A percentile compares a stretch with the other conserved stretches of the same genome.
phyloP scores from a whole-genome alignment of 2,113 vertebrate species.

The Myanophis thanlyinensis region DNA sequence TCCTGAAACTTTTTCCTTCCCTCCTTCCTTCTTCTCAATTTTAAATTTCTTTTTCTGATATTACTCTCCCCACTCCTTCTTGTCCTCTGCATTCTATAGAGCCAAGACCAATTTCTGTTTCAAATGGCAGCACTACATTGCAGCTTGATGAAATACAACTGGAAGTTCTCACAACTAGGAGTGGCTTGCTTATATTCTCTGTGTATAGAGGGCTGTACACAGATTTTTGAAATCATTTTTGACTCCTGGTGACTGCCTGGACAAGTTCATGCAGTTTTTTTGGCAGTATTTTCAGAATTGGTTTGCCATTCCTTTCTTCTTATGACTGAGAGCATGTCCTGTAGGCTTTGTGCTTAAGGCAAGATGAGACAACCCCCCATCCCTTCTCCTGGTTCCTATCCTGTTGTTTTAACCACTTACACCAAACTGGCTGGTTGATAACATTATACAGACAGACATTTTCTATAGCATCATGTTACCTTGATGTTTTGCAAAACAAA shows the following conservation, averaged over 20 bases:
- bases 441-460: background rate
- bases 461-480: background rate
- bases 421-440: background rate
- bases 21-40: background rate
- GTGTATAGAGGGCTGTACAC: background rate
- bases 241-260: background rate
- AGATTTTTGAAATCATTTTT: background rate
- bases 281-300: background rate
- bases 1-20: background rate
- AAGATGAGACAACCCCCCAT: background rate
- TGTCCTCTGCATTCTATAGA: background rate
- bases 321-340: background rate
- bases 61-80: background rate
- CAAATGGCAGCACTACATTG: background rate
- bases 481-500: background rate
- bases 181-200: background rate
- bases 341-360: background rate
- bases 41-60: background rate
- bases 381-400: background rate
- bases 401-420: background rate
- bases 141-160: background rate
- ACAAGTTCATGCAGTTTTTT: background rate
- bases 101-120: background rate
- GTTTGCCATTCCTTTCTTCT: background rate
- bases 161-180: constrained; percentile 13